Evolutionary conservation across 1,140 invertebrate species (phyloP).

Genomic region (Plodia interpunctella): DNA sequence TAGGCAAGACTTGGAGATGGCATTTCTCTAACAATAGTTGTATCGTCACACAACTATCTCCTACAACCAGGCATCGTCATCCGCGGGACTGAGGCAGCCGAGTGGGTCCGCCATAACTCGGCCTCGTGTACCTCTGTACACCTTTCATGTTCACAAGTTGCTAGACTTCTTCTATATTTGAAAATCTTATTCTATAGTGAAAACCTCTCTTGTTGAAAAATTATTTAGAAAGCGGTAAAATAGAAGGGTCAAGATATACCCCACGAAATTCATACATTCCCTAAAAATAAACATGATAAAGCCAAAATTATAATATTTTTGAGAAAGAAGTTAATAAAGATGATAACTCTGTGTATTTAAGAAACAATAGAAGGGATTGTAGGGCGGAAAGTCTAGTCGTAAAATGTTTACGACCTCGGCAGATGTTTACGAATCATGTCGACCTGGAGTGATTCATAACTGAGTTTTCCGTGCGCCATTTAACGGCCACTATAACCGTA

Average conservation of each 20-base stretch:
- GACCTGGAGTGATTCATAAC: slow-evolving; percentile 14
- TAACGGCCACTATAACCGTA: slow-evolving; percentile 10
- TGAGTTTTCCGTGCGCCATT: slow-evolving; percentile 2
- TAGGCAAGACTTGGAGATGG: too few relatives aligned
- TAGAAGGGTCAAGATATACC: background rate
- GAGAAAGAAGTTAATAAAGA: background rate
- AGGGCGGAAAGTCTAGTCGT: slow-evolving; percentile 13
- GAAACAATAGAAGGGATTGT: background rate
- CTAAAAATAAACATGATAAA: background rate
- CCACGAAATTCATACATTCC: background rate
- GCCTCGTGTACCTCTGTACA: too few relatives aligned
- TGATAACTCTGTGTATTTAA: background rate
- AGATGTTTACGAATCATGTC: slow-evolving; percentile 25
- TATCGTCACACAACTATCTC: too few relatives aligned
- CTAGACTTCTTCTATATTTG: too few relatives aligned
- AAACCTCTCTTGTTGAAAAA: background rate
- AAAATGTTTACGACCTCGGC: slow-evolving; percentile 22
- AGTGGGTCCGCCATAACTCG: too few relatives aligned
- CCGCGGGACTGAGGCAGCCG: too few relatives aligned
- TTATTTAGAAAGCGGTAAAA: background rate
- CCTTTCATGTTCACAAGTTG: too few relatives aligned
- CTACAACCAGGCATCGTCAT: too few relatives aligned
- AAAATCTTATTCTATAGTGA: too few relatives aligned
- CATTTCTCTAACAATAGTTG: too few relatives aligned
- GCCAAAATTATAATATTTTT: too few relatives aligned